Percentiles rank a stretch among this genome's conserved stretches.
Evolutionary conservation across 2,888 invertebrate species (phyloP).

Genomic region (Calameuta idolon): DNA sequence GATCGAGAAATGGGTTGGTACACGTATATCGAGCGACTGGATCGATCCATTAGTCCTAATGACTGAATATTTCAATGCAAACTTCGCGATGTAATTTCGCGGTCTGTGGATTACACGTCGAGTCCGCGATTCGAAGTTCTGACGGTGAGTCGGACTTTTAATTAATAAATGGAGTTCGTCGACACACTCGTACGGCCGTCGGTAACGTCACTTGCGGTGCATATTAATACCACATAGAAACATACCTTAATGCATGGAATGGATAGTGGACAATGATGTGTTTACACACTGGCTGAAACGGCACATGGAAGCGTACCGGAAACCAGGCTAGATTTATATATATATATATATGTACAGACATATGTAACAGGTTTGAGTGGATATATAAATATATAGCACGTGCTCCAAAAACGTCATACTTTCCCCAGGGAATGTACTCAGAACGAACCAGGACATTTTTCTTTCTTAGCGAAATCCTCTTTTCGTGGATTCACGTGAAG

Average conservation of each 20-base stretch:
- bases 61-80: neutral
- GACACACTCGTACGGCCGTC: neutral
- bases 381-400: neutral
- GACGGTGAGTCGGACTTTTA: neutral
- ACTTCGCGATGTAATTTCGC: neutral
- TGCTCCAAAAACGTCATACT: neutral
- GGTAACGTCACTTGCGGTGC: neutral
- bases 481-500: neutral
- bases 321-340: neutral
- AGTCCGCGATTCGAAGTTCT: neutral
- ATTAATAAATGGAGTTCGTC: neutral
- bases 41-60: neutral
- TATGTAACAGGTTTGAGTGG: neutral
- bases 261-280: neutral
- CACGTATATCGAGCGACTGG: neutral
- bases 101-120: neutral
- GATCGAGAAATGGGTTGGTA: neutral
- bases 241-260: neutral
- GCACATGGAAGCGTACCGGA: neutral
- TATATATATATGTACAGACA: neutral
- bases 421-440: neutral
- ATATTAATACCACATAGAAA: neutral
- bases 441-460: neutral
- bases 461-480: neutral
- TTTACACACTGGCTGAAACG: neutral